Conservation (phyloP, 1,140 invertebrate species). For the Cydia amplana region DNA sequence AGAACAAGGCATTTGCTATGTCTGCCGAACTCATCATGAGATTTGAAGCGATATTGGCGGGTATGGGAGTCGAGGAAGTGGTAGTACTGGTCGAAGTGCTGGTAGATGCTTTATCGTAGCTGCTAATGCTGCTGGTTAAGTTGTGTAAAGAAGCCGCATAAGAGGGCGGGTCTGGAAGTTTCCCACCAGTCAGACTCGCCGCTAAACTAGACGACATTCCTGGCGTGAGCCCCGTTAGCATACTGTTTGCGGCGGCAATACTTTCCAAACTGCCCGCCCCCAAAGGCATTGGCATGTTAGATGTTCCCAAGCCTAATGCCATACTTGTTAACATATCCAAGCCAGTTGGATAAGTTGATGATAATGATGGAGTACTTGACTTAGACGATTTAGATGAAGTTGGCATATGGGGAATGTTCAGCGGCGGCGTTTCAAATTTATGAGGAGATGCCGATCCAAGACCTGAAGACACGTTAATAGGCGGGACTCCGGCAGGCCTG, state of each 20-base stretch:
- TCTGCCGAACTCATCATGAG: conserved; percentile 81
- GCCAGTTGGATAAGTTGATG: conserved; percentile 69
- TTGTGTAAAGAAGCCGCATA: conserved; percentile 72
- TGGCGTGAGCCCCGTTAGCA: conserved; percentile 68
- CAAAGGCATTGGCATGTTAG: conserved; percentile 66
- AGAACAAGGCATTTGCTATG: conserved; percentile 82
- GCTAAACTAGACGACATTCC: conserved; percentile 71
- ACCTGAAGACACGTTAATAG: conserved; percentile 71
- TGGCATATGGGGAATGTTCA: conserved; percentile 74
- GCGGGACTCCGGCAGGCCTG: conserved; percentile 72
- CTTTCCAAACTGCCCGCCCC: conserved; percentile 65
- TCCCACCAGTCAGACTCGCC: conserved; percentile 64
- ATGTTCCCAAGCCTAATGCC: conserved; percentile 72
- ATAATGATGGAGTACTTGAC: conserved; percentile 56
- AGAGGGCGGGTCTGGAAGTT: conserved; percentile 72
- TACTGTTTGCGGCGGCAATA: conserved; percentile 74
- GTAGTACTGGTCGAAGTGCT: conserved; percentile 69
- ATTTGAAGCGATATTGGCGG: conserved; percentile 79
- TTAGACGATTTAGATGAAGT: conserved; percentile 73
- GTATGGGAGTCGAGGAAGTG: conserved; percentile 63
- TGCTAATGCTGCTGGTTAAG: conserved; percentile 61
- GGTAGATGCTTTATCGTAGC: conserved; percentile 69
- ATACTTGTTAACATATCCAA: conserved; percentile 78
- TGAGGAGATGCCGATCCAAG: conserved; percentile 72
- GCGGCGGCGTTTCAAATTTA: conserved; percentile 74